phyloP scores from a whole-genome alignment of 2,888 invertebrate genomes.

The Agrochola circellaris region DNA sequence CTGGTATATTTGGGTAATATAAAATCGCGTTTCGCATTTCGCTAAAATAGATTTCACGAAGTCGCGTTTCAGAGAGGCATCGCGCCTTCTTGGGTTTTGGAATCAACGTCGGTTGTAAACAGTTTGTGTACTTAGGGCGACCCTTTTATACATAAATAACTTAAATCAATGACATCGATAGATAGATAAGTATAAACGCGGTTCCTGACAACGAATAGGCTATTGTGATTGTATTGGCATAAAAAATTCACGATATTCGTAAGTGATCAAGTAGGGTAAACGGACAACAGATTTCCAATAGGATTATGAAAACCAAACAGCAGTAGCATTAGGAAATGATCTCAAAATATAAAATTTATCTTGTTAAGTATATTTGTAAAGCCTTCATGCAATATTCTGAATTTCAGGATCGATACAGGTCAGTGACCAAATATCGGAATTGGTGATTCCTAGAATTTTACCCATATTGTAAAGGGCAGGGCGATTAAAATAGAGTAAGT shows the following conservation, averaged over 20 bases:
- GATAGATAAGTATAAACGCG: conserved; percentile 4
- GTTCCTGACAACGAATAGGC: neutral
- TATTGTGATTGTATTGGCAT: neutral
- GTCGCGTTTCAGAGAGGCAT: conserved; percentile 8
- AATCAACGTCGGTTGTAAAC: conserved; percentile 36
- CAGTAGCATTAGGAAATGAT: neutral
- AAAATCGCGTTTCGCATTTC: conserved; percentile 7
- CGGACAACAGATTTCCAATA: neutral
- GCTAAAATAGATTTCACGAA: conserved; percentile 18
- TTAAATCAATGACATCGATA: conserved; percentile 13
- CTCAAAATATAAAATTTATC: too few species aligned
- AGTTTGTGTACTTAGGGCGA: conserved; percentile 49
- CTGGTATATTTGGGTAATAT: neutral
- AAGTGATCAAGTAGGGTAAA: neutral
- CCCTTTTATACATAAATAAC: conserved; percentile 37
- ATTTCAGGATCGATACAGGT: neutral
- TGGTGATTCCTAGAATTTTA: neutral
- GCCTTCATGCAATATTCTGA: neutral
- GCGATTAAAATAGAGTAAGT: neutral
- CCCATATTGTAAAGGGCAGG: neutral
- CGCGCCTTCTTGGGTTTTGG: conserved; percentile 14
- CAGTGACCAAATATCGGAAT: conserved; percentile 17
- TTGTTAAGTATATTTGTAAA: neutral
- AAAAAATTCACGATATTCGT: neutral
- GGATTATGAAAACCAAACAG: neutral